Evolutionary conservation across 1,140 invertebrate genomes (phyloP).

Genomic region (Ephestia elutella): DNA sequence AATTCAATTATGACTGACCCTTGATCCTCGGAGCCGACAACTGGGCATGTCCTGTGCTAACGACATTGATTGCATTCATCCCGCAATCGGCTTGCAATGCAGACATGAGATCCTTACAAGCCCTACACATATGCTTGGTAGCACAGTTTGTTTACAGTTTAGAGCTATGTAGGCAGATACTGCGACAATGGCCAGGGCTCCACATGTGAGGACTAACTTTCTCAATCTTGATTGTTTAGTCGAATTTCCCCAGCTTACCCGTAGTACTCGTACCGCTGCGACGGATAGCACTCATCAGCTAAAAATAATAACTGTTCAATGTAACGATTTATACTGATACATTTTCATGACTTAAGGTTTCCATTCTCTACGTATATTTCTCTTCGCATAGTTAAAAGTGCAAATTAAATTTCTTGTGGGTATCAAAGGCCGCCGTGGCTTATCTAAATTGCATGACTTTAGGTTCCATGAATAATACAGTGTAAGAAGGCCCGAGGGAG

Average conservation of each 20-base stretch:
- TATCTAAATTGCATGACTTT: slow-evolving; percentile 45
- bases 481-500: slow-evolving; percentile 7
- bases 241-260: no score
- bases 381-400: slow-evolving; percentile 25
- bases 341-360: no score
- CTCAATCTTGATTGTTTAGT: no score
- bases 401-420: slow-evolving; percentile 40
- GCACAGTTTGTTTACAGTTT: no score
- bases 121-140: no score
- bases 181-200: no score
- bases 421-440: slow-evolving; percentile 26
- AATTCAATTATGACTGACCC: slow-evolving; percentile 47
- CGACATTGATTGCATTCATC: slow-evolving; percentile 13
- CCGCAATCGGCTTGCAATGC: neutral
- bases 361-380: neutral
- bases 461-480: slow-evolving; percentile 39
- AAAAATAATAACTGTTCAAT: no score
- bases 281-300: no score
- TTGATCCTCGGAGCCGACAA: slow-evolving; percentile 31
- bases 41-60: slow-evolving; percentile 21
- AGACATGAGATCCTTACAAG: neutral
- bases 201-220: no score
- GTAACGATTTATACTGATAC: no score
- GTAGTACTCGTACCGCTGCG: no score
- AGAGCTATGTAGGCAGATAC: no score